A percentile compares a stretch with the other conserved stretches of the same genome.
These are phyloP conservation scores for Drosophila kurseongensis DNA, from an alignment of 1,140 invertebrate species.

Conservation along the genomic window DNA sequence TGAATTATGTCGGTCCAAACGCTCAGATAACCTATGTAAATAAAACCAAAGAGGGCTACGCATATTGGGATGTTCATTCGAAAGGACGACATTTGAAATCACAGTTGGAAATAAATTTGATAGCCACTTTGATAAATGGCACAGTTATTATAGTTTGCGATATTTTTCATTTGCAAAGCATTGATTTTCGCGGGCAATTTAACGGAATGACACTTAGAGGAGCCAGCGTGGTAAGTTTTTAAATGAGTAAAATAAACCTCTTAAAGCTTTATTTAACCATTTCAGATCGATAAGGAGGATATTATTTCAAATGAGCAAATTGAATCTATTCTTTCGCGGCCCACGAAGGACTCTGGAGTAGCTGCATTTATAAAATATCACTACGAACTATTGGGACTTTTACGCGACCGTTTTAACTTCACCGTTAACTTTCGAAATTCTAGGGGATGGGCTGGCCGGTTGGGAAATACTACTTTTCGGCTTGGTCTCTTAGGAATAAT, in stretches of 20 bases:
- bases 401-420: slow-evolving; percentile 75
- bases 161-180: slow-evolving; percentile 64
- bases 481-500: slow-evolving; percentile 73
- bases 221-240: slow-evolving; percentile 65
- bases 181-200: slow-evolving; percentile 57
- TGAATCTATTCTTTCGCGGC: slow-evolving; percentile 52
- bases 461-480: slow-evolving; percentile 69
- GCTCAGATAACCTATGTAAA: slow-evolving; percentile 72
- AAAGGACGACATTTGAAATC: slow-evolving; percentile 66
- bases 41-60: slow-evolving; percentile 31
- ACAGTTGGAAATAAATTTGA: slow-evolving; percentile 51
- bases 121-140: slow-evolving; percentile 25
- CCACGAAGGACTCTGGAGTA: slow-evolving; percentile 66
- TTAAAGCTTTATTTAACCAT: not conserved
- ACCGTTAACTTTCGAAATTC: slow-evolving; percentile 75
- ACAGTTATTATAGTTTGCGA: slow-evolving; percentile 24
- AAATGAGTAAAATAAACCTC: not conserved
- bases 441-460: slow-evolving; percentile 77
- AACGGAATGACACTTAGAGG: slow-evolving; percentile 63
- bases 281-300: slow-evolving; percentile 73
- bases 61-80: slow-evolving; percentile 71
- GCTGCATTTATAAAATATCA: slow-evolving; percentile 79
- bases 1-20: slow-evolving; percentile 73
- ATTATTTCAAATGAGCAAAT: slow-evolving; percentile 69
- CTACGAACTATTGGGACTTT: slow-evolving; percentile 62